Evolutionary conservation across 2,113 vertebrate genomes (phyloP), one percentile per base, ranked within the genome.

Genomic region (Anolis sagrei): DNA sequence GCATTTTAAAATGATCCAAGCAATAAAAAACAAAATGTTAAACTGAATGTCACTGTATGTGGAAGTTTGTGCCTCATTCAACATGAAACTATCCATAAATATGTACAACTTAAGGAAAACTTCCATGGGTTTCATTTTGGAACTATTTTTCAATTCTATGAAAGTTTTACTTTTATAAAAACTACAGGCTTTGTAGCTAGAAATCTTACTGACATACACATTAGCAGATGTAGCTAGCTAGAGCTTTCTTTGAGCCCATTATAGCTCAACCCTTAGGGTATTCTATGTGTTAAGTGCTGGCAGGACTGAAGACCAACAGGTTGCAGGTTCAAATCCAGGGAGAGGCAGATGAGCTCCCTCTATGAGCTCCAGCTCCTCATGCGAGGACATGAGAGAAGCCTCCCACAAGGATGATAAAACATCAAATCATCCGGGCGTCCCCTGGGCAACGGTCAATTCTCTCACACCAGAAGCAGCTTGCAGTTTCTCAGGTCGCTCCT

Each of bases 171-270:
- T 66, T 62, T 10, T 76, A 25, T 11, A 48, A 58, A 44, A 62
- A 27, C 68, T 82, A 68, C 72, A 83, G 64, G 78, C 21, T 76
- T 83, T 64, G 36, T 74, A 75, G 81, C 70, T 62, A 25, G 34
- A 62, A 83, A 83, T 62, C 27, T 74, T 58, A 14, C 81, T 13
- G 29, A 44, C 10, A n/a, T 10, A 21, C 51, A 13, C 34, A 23
- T 62, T 54, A 62, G 54, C 34, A 62, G 51, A 83, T 16, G 36
- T 44, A 61, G 51, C 25, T 51, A 44, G 34, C 36, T 44, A 21
- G 54, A 61, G 81, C 25, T 44, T 79, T 21, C 51, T 44, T 39
- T n/a, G 49, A 82, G 32, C 1, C 36, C 69, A 82, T 82, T 36
- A 82, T 51, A 39, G 81, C 25, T 83, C 34, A 29, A n/a, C 25